Percentiles rank a stretch among this genome's conserved stretches.
These are phyloP conservation scores for Thymelicus acteon DNA, from an alignment of 2,888 invertebrate genomes.

Conservation along the genomic window DNA sequence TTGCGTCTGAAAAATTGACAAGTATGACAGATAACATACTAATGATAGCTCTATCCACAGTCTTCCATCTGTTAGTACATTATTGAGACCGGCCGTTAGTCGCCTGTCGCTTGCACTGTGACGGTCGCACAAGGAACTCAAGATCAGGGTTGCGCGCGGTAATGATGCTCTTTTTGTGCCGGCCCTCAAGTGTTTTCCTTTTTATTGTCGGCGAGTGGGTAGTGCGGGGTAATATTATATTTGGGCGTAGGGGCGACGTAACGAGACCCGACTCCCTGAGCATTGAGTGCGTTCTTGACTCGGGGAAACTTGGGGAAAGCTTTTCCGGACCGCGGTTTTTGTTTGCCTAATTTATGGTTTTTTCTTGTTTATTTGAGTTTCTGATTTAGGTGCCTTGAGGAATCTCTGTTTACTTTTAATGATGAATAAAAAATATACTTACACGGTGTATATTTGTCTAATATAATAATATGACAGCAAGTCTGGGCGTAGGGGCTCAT, in stretches of 20 bases:
- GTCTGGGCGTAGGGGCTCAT: too few relatives aligned
- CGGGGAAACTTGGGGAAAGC: neutral
- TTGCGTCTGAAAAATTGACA: too few relatives aligned
- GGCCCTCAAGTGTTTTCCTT: constrained; percentile 41
- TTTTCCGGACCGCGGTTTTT: constrained; percentile 4
- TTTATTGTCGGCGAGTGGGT: constrained; percentile 45
- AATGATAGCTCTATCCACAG: too few relatives aligned
- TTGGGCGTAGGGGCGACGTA: constrained; percentile 18
- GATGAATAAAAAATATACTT: neutral
- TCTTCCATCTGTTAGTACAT: too few relatives aligned
- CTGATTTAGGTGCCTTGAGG: neutral
- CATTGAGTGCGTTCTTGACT: constrained; percentile 28
- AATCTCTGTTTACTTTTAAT: neutral
- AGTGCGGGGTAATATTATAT: constrained; percentile 43
- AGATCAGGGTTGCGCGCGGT: constrained; percentile 33
- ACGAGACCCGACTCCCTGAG: constrained; percentile 12
- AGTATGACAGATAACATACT: too few relatives aligned
- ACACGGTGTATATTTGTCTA: too few relatives aligned
- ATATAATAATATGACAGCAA: too few relatives aligned
- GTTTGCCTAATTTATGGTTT: constrained; percentile 14
- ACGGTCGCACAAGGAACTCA: neutral
- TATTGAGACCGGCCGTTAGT: too few relatives aligned
- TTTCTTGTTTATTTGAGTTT: neutral
- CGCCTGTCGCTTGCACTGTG: neutral
- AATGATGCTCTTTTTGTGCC: constrained; percentile 51